A percentile compares a stretch with the other conserved stretches of the same genome.
phyloP scores from a whole-genome alignment of 2,888 invertebrate genomes.

The Linnaemya vulpina region DNA sequence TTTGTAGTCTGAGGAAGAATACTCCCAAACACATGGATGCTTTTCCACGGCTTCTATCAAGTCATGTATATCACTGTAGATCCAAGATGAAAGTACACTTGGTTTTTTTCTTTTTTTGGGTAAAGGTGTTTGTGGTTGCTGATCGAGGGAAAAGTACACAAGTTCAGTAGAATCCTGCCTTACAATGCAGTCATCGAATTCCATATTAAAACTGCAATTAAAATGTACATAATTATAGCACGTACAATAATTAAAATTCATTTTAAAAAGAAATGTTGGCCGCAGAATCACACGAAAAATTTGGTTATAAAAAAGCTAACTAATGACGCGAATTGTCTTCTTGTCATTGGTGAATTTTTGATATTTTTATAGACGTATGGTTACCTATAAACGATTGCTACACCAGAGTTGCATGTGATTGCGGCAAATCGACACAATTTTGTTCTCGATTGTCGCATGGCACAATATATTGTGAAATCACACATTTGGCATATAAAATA shows the following conservation, averaged over 20 bases:
- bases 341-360: too few species aligned
- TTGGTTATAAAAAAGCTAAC: slow-evolving; percentile 6
- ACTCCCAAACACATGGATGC: slow-evolving; percentile 13
- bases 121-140: slow-evolving; percentile 14
- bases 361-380: too few species aligned
- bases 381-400: too few species aligned
- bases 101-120: slow-evolving; percentile 9
- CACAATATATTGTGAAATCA: too few species aligned
- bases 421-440: too few species aligned
- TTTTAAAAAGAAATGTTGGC: slow-evolving; percentile 6
- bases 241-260: too few species aligned
- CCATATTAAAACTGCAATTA: too few species aligned
- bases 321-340: neutral
- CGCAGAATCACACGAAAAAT: neutral
- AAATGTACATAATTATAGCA: neutral
- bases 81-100: slow-evolving; percentile 16
- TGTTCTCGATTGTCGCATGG: too few species aligned
- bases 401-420: too few species aligned
- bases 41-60: slow-evolving; percentile 11
- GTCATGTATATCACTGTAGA: neutral
- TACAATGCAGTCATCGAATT: slow-evolving; percentile 1
- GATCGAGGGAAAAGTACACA: neutral
- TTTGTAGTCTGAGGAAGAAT: too few species aligned
- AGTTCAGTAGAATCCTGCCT: neutral
- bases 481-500: too few species aligned